A percentile compares a stretch with the other conserved stretches of the same genome.
phyloP scores from a whole-genome alignment of 2,888 invertebrate genomes.

The Oscheius onirici region DNA sequence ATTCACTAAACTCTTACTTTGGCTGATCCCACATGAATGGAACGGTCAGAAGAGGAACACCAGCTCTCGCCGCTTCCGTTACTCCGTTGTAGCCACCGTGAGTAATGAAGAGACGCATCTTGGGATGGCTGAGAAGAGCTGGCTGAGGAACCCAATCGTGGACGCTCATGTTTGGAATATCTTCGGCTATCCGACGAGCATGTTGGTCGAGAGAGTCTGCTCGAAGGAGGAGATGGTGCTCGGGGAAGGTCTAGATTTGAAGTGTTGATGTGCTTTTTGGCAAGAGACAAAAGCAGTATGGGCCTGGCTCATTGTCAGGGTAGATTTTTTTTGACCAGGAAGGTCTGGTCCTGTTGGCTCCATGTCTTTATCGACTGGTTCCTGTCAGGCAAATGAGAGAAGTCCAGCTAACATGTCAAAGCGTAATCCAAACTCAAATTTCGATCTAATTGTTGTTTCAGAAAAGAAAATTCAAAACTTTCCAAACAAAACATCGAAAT shows the following conservation, averaged over 20 bases:
- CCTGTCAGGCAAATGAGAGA: too few relatives aligned
- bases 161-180: conserved; percentile 42
- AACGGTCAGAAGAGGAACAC: conserved; percentile 53
- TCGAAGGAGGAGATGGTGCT: conserved; percentile 60
- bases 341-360: too few relatives aligned
- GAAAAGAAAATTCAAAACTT: too few relatives aligned
- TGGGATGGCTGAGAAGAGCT: conserved; percentile 53
- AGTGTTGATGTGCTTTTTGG: neutral
- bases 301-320: too few relatives aligned
- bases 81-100: conserved; percentile 65
- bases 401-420: too few relatives aligned
- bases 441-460: too few relatives aligned
- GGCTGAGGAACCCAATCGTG: conserved; percentile 54
- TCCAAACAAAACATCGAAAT: too few relatives aligned
- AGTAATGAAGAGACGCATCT: conserved; percentile 58
- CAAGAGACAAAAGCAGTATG: too few relatives aligned
- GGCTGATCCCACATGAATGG: conserved; percentile 53
- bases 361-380: too few relatives aligned
- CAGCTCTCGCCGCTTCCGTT: conserved; percentile 58
- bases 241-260: conserved; percentile 36
- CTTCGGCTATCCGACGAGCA: conserved; percentile 18
- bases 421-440: too few relatives aligned
- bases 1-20: conserved; percentile 32
- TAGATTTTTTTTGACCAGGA: too few relatives aligned
- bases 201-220: conserved; percentile 40